These are phyloP conservation scores for Ploceus nigricollis DNA, from an alignment of 2,113 vertebrate species.

Conservation along the genomic window DNA sequence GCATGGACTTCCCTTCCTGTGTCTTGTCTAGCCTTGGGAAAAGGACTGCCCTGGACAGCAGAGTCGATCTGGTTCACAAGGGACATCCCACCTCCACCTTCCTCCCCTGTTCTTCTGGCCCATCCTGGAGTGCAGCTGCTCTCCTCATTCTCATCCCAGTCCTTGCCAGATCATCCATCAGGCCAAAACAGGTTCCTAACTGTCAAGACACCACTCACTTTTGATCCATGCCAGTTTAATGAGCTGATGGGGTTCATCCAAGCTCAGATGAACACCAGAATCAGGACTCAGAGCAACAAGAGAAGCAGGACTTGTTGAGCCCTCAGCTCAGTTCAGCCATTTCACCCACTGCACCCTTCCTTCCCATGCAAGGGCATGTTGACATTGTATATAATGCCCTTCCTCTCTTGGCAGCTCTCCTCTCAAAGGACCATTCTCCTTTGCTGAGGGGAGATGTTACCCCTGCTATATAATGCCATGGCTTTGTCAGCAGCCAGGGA, in stretches of 20 bases:
- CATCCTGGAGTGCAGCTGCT: neutral
- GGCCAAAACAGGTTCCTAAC: neutral
- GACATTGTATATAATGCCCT: neutral
- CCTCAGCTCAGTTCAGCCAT: neutral
- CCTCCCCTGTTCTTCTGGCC: neutral
- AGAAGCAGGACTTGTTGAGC: neutral
- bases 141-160: neutral
- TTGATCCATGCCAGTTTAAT: neutral
- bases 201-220: neutral
- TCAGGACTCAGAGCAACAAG: neutral
- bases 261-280: neutral
- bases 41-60: neutral
- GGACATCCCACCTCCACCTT: neutral
- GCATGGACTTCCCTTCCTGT: rapidly evolving
- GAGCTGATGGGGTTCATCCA: neutral
- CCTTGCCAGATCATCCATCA: neutral
- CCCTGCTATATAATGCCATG: neutral
- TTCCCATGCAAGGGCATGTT: neutral
- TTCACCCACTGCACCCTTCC: neutral
- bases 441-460: neutral
- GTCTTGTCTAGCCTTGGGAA: neutral
- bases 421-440: neutral
- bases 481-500: neutral
- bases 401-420: neutral
- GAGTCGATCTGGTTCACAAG: neutral